phyloP scores from a whole-genome alignment of 2,113 vertebrate genomes.

The Corythoichthys intestinalis region DNA sequence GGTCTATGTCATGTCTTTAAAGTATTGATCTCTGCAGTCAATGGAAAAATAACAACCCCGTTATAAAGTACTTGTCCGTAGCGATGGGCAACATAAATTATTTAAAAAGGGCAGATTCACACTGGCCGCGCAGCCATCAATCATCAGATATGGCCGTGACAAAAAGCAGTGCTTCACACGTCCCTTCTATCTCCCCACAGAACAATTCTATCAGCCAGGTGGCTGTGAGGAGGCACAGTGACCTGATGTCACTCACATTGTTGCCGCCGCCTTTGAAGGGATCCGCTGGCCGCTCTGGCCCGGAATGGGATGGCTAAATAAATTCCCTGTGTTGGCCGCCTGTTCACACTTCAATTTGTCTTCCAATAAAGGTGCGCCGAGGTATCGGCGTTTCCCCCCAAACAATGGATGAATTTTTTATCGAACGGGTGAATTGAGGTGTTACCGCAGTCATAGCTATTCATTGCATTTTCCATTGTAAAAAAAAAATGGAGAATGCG shows the following conservation, averaged over 20 bases:
- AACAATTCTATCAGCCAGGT: slow-evolving; percentile 97
- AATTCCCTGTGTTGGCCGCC: slow-evolving; percentile 86
- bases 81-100: slow-evolving; percentile 99
- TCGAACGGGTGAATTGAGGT: slow-evolving; percentile 84
- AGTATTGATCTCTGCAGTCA: slow-evolving; percentile 91
- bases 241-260: slow-evolving; percentile 96
- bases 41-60: slow-evolving; percentile 98
- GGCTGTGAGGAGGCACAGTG: slow-evolving; percentile 85
- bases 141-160: slow-evolving; percentile 96
- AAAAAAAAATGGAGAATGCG: slow-evolving; percentile 35
- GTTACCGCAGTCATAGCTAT: slow-evolving; percentile 81
- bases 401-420: slow-evolving; percentile 94
- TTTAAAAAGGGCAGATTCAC: slow-evolving; percentile 99
- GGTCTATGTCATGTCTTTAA: slow-evolving; percentile 87
- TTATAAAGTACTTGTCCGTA: slow-evolving; percentile 96
- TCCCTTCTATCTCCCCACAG: slow-evolving; percentile 84
- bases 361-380: slow-evolving; percentile 89
- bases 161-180: slow-evolving; percentile 89
- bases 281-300: slow-evolving; percentile 81
- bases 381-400: slow-evolving; percentile 78
- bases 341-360: slow-evolving; percentile 91
- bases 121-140: slow-evolving; percentile 98
- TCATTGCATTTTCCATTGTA: slow-evolving; percentile 72
- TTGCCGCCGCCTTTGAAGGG: slow-evolving; percentile 92
- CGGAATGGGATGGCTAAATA: slow-evolving; percentile 92